Evolutionary conservation across 2,888 invertebrate genomes (phyloP).

Genomic region (Acanthosepion esculentum): DNA sequence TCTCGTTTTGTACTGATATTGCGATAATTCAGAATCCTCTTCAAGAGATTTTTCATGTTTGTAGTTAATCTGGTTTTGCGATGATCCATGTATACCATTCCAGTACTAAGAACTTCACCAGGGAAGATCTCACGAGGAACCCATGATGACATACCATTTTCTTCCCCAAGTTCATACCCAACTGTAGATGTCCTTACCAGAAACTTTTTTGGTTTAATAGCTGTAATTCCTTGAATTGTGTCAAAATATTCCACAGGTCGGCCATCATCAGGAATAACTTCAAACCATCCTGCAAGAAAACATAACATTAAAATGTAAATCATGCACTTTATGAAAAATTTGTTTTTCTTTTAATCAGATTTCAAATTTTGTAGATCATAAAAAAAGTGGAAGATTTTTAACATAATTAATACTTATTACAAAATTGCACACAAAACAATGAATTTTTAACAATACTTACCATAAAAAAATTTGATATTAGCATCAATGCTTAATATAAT

Average conservation of each 20-base stretch:
- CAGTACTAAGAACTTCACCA: constrained; percentile 65
- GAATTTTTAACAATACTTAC: no score
- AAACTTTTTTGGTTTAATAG: constrained; percentile 65
- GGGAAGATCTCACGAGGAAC: constrained; percentile 66
- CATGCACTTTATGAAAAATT: background rate
- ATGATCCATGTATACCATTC: constrained; percentile 69
- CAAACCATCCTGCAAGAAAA: constrained; percentile 68
- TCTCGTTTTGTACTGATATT: constrained; percentile 55
- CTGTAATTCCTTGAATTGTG: constrained; percentile 67
- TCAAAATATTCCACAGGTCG: constrained; percentile 71
- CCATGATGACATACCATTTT: constrained; percentile 64
- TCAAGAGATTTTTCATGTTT: constrained; percentile 63
- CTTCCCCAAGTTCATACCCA: constrained; percentile 65
- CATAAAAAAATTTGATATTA: no score
- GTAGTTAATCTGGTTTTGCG: constrained; percentile 60
- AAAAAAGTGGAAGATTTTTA: no score
- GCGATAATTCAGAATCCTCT: constrained; percentile 59
- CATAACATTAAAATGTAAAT: background rate
- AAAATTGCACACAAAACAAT: no score
- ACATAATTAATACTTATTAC: no score
- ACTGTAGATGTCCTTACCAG: constrained; percentile 68
- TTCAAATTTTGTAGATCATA: background rate
- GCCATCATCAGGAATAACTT: constrained; percentile 68
- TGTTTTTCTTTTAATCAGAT: background rate
- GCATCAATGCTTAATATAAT: no score